Conservation (phyloP, 1,140 invertebrate genomes). For the Hylaeus volcanicus region DNA sequence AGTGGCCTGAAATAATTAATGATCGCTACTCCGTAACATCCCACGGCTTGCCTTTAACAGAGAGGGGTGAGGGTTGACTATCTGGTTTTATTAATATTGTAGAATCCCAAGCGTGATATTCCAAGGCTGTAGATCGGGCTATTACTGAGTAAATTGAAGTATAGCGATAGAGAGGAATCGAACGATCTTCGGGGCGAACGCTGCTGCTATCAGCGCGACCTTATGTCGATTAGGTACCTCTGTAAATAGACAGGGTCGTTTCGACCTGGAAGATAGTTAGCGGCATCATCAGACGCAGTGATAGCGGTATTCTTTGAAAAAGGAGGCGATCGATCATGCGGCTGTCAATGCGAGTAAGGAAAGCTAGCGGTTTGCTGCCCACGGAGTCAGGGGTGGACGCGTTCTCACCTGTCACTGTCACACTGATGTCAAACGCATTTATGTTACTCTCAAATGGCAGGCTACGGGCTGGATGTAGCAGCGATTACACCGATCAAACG, state of each 20-base stretch:
- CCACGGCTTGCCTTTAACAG: background rate
- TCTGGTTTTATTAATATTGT: background rate
- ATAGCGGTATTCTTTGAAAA: slow-evolving; percentile 66
- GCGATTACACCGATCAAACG: slow-evolving; percentile 29
- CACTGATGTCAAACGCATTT: slow-evolving; percentile 40
- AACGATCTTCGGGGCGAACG: background rate
- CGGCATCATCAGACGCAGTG: slow-evolving; percentile 49
- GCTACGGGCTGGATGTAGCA: background rate
- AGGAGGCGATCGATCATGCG: slow-evolving; percentile 61
- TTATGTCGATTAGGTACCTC: background rate
- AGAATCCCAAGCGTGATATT: background rate
- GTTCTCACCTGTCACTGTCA: slow-evolving; percentile 60
- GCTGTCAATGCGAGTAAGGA: slow-evolving; percentile 56
- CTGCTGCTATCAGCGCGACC: slow-evolving; percentile 9
- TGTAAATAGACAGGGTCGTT: slow-evolving; percentile 30
- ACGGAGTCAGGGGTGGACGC: slow-evolving; percentile 18
- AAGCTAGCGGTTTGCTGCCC: slow-evolving; percentile 21
- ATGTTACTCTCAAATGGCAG: slow-evolving; percentile 8
- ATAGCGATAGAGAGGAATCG: slow-evolving; percentile 14
- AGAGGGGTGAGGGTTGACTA: background rate
- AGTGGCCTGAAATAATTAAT: background rate
- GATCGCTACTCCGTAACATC: background rate
- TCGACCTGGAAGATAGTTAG: slow-evolving; percentile 38
- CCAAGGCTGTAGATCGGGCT: background rate
- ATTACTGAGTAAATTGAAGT: slow-evolving; percentile 26